Base-by-base conservation (phyloP, 2,888 invertebrate species). In the Vesta saturnalis region DNA sequence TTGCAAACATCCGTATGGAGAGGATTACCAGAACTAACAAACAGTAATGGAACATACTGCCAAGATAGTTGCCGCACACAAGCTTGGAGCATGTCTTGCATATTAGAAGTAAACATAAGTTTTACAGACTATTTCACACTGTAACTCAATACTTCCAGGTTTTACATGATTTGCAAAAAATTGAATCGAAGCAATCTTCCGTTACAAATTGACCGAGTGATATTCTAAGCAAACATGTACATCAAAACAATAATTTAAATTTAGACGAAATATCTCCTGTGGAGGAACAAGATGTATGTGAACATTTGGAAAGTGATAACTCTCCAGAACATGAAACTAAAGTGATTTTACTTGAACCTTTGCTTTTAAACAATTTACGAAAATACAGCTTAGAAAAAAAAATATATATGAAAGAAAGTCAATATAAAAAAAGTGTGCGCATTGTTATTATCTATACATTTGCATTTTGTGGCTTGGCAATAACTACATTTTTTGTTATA, bases 1-100 rank as follows among this genome's bases (percentile, higher is more conserved):
- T 80, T 96, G 46, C 90, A 91, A 78, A 87, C 89, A 1, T 93
- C 93, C 49, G 90, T 90, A 46, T 99, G 99, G 99, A 89, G 93
- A 80, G 97, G 97, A 30, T 88, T 99, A 76, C 97, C 99, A 12
- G 99, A 99, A 86, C 87, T 99, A 63, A 98, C 97, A 49, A 96
- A 98, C 84, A 89, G 90, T 72, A 89, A 92, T 81, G 99, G 99
- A 72, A 86, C 89, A 23, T 89, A 85, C 80, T 99, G 99, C 83
- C 83, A 84, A 22, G 93, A 93, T 83, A 96, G 97, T 74, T 99
- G 97, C 81, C 89, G 92, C 77, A 94, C 97, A 57, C 99, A 99
- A 86, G 98, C 99, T 1, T 99, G 99, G 99, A 97, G 97, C 84
- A 90, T 95, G 80, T 93, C 91, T 60, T 89, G 92, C 69, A 86